These are phyloP conservation scores for Aethes cnicana DNA, from an alignment of 2,888 invertebrate species.

Conservation along the genomic window DNA sequence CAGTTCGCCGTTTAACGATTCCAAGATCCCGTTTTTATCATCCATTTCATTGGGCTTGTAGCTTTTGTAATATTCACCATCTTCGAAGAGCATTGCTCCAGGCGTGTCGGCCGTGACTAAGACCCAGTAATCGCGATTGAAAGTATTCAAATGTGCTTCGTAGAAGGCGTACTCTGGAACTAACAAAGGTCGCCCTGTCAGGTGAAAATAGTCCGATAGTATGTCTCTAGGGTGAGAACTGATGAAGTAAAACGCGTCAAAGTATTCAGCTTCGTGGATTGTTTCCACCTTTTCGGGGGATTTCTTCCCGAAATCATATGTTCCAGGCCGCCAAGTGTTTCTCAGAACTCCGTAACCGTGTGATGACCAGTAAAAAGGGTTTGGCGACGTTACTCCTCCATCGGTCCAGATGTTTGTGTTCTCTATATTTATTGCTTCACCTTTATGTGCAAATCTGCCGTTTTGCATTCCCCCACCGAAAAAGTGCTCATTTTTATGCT, in stretches of 20 bases:
- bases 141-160: slow-evolving; percentile 71
- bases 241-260: slow-evolving; percentile 70
- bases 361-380: slow-evolving; percentile 73
- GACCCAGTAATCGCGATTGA: slow-evolving; percentile 76
- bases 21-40: slow-evolving; percentile 61
- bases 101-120: slow-evolving; percentile 48
- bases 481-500: slow-evolving; percentile 59
- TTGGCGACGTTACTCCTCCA: slow-evolving; percentile 69
- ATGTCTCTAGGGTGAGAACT: slow-evolving; percentile 56
- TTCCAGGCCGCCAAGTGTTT: slow-evolving; percentile 70
- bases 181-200: slow-evolving; percentile 66
- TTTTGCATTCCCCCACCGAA: slow-evolving; percentile 78
- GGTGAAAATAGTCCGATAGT: slow-evolving; percentile 67
- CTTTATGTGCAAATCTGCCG: slow-evolving; percentile 71
- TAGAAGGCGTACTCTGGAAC: slow-evolving; percentile 73
- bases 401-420: slow-evolving; percentile 69
- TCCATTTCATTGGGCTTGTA: slow-evolving; percentile 62
- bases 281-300: slow-evolving; percentile 44
- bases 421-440: slow-evolving; percentile 57
- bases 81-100: slow-evolving; percentile 66
- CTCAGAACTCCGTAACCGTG: slow-evolving; percentile 67
- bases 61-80: slow-evolving; percentile 66
- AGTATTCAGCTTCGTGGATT: slow-evolving; percentile 52
- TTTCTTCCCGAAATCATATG: slow-evolving; percentile 62
- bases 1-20: slow-evolving; percentile 73